These are phyloP conservation scores for Molossus molossus DNA, from an alignment of 2,797 vertebrate species.

Conservation along the genomic window DNA sequence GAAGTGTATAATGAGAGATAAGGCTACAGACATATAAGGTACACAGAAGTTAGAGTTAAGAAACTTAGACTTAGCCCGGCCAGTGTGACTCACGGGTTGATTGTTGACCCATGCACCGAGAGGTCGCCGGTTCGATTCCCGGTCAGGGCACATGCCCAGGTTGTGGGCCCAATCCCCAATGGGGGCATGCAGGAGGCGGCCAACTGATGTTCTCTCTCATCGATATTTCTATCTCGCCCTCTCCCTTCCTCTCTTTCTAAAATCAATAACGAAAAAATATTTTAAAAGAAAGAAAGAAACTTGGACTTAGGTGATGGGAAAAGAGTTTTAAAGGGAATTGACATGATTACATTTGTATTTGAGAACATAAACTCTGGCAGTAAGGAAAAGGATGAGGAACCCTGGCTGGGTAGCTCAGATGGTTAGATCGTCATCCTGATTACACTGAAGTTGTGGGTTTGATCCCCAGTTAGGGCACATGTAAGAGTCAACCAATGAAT, in stretches of 20 bases:
- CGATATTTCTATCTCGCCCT: too few species aligned
- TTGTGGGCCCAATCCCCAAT: too few species aligned
- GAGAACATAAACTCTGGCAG: slow-evolving; percentile 18
- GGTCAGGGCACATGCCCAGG: too few species aligned
- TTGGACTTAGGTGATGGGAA: background rate
- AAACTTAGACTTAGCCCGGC: background rate
- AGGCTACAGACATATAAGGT: background rate
- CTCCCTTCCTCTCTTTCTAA: too few species aligned
- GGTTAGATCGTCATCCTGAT: background rate
- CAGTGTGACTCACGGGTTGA: too few species aligned
- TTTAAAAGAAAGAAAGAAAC: background rate
- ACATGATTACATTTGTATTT: background rate
- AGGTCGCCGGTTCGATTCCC: too few species aligned
- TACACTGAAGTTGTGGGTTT: background rate
- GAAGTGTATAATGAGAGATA: background rate
- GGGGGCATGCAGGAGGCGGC: too few species aligned
- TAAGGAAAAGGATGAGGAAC: background rate
- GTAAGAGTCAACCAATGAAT: background rate
- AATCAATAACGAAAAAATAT: too few species aligned
- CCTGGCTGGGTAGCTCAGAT: background rate
- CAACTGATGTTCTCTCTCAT: too few species aligned
- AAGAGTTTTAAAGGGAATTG: background rate
- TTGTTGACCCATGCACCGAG: too few species aligned
- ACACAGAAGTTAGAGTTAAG: background rate
- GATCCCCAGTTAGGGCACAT: background rate